These are phyloP conservation scores for Epizoanthus fatuus DNA, from an alignment of 92 coral and sea anemone species.

Conservation along the genomic window DNA sequence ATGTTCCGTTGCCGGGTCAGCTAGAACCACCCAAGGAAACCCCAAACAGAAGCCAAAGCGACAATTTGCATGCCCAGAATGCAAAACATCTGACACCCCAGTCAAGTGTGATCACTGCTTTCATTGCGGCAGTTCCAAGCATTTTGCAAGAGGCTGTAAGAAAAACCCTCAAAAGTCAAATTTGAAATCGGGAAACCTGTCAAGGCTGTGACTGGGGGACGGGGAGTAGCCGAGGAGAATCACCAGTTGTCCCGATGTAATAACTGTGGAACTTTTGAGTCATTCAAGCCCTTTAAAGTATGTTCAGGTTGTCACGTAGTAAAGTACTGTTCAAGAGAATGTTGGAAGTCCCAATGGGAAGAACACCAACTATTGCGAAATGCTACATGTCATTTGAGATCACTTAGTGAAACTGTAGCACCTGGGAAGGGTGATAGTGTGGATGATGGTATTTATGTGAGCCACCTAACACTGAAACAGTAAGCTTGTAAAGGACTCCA, in stretches of 20 bases:
- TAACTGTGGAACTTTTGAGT: constrained; percentile 37
- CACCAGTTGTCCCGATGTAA: constrained; percentile 42
- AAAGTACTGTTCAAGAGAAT: neutral
- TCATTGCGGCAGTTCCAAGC: constrained; percentile 41
- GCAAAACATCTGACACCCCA: constrained; percentile 14
- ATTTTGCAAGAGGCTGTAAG: constrained; percentile 54
- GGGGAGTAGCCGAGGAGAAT: constrained; percentile 44
- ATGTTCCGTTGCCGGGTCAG: too few species aligned
- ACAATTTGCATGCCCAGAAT: neutral
- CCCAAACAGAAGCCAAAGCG: too few species aligned
- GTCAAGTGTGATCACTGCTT: constrained; percentile 31
- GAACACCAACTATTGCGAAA: too few species aligned
- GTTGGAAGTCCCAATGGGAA: too few species aligned
- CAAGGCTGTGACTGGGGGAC: constrained; percentile 64
- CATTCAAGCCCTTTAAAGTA: constrained; percentile 27
- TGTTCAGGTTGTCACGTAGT: constrained; percentile 48
- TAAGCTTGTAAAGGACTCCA: too few species aligned
- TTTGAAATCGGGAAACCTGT: constrained; percentile 43
- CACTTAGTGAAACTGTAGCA: too few species aligned
- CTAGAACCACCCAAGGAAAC: too few species aligned
- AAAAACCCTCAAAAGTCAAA: constrained; percentile 7
- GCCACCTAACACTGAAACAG: too few species aligned
- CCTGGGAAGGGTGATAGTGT: too few species aligned
- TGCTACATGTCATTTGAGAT: too few species aligned
- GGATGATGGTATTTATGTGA: too few species aligned